Base-by-base conservation (phyloP, 2,888 invertebrate species). In the Pandemis corylana region DNA sequence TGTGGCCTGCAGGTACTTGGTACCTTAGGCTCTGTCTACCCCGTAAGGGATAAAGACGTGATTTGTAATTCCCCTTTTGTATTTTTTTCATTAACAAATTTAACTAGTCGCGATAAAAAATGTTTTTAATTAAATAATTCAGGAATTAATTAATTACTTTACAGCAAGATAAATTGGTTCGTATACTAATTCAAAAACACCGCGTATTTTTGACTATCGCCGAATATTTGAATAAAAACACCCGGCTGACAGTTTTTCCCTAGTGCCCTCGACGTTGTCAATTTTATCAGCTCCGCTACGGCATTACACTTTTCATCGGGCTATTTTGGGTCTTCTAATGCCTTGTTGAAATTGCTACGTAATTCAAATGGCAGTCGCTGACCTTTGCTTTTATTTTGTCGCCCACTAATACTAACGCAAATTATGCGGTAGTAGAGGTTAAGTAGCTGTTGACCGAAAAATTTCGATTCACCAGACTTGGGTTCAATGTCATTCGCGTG, bases 371-470 rank as follows among this genome's bases (percentile, higher is more conserved):
- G 59, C 71, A 66, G 59, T 28, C 61, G 46, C 13, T 61, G 71
- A 66, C 71, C 66, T 71, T 66, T 71, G 10, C 36, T 36, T 49
- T 42, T 41, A 66, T 71, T 66, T 71, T 59, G 71, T 61, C 61
- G 41, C 49, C 59, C 28, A 64, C 49, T 56, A 12, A 63, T 64
- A 51, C 56, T 5, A 15, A n/a, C 59, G 44, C 13, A 13, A 68
- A 68, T 61, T 62, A 62, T 41, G 62, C 62, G 62, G 62, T 62
- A 41, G 62, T 13, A 12, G 41, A 36, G 12, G 12, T 56, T 56
- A 7, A 28, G 59, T 20, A 28, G 28, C 28, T 20, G 9, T 51
- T n/a, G 51, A n/a, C 5, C 56, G 20, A 56, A 7, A 15, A 56
- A 56, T 20, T 56, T 15, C 12, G 51, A n/a, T 51, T 51, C n/a